Conservation (phyloP, 2,888 invertebrate genomes). For the Cynaeus angustus region DNA sequence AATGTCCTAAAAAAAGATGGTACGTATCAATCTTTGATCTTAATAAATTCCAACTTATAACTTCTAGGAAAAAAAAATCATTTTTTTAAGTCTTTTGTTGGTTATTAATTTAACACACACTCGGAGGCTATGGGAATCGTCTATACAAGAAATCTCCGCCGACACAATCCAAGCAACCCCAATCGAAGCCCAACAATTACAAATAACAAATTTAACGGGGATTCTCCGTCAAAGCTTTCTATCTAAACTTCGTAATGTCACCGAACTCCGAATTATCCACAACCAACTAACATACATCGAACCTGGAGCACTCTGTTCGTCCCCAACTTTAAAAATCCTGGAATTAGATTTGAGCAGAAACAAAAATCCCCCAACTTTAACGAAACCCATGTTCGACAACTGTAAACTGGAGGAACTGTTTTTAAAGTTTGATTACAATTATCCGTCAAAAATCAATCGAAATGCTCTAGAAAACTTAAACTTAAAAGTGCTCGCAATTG, state of each 20-base stretch:
- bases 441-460: conserved; percentile 1
- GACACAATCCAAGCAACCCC: background rate
- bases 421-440: conserved; percentile 17
- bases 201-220: background rate
- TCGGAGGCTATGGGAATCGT: too few relatives aligned
- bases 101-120: too few relatives aligned
- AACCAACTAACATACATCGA: conserved; percentile 17
- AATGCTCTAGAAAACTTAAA: conserved; percentile 12
- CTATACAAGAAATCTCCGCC: too few relatives aligned
- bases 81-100: too few relatives aligned
- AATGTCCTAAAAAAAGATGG: too few relatives aligned
- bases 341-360: conserved; percentile 20
- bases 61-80: too few relatives aligned
- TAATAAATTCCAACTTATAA: too few relatives aligned
- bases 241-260: conserved; percentile 1
- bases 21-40: too few relatives aligned
- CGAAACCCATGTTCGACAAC: conserved; percentile 10
- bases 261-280: conserved; percentile 4
- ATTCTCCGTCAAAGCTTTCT: conserved; percentile 1
- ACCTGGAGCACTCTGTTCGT: conserved; percentile 20
- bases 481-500: conserved; percentile 1
- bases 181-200: background rate
- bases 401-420: conserved; percentile 28
- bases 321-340: conserved; percentile 23
- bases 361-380: conserved; percentile 12